A percentile compares a stretch with the other conserved stretches of the same genome.
These are phyloP conservation scores for Bolinopsis microptera DNA, from an alignment of 37 sponge, comb jelly and placozoan genomes.

Conservation along the genomic window DNA sequence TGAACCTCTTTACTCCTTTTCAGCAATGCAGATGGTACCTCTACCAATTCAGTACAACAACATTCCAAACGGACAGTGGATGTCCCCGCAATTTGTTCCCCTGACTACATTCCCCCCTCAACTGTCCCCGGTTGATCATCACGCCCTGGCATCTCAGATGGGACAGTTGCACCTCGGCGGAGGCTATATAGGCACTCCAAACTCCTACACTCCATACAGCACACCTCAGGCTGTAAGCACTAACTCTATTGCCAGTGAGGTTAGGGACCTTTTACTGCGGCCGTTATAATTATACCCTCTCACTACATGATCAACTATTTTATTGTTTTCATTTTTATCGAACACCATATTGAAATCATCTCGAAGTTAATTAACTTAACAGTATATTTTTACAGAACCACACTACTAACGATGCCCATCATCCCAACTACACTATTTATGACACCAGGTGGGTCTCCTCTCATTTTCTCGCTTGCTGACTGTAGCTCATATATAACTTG, in stretches of 20 bases:
- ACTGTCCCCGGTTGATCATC: conserved; percentile 50
- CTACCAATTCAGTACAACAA: conserved; percentile 57
- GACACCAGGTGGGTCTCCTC: conserved; percentile 60
- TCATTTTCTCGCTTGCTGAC: too few species aligned
- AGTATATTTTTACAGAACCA: conserved; percentile 64
- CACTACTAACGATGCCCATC: conserved; percentile 22
- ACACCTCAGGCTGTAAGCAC: neutral
- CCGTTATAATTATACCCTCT: neutral
- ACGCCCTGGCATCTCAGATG: conserved; percentile 57
- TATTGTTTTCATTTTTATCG: too few species aligned
- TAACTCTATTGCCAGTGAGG: conserved; percentile 31
- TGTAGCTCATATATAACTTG: too few species aligned
- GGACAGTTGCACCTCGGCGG: conserved; percentile 55
- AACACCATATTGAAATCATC: too few species aligned
- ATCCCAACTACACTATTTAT: neutral
- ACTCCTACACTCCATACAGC: conserved; percentile 54
- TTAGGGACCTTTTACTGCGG: neutral
- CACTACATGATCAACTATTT: too few species aligned
- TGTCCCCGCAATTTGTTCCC: conserved; percentile 55
- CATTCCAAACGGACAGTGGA: conserved; percentile 62
- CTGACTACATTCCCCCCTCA: conserved; percentile 58
- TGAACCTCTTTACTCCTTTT: too few species aligned
- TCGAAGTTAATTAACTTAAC: too few species aligned
- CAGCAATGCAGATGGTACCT: conserved; percentile 67
- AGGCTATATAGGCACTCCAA: neutral